A percentile compares a stretch with the other conserved stretches of the same genome.
Evolutionary conservation across 2,113 vertebrate genomes (phyloP).

Genomic region (Hucho hucho): DNA sequence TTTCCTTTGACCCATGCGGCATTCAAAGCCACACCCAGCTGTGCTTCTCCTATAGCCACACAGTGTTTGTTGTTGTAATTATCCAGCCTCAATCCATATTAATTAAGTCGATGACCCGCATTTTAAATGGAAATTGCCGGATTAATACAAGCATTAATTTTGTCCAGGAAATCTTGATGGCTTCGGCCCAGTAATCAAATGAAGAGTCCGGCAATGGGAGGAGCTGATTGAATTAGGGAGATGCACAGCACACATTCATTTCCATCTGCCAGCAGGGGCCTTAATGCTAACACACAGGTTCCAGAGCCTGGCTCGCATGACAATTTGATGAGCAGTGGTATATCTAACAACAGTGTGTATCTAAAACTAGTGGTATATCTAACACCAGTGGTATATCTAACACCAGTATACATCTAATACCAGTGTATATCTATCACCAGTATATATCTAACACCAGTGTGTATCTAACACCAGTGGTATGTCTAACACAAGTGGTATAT

Average conservation of each 20-base stretch:
- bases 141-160: constrained; percentile 99
- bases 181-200: constrained; percentile 98
- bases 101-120: constrained; percentile 97
- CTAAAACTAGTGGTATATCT: no score
- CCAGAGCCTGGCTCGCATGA: constrained; percentile 3
- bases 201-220: constrained; percentile 90
- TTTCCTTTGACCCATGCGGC: constrained; percentile 97
- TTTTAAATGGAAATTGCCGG: constrained; percentile 99
- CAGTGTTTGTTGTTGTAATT: constrained; percentile 91
- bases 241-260: constrained; percentile 85
- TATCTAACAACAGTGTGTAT: neutral
- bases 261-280: constrained; percentile 84
- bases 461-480: neutral
- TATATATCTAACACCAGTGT: no score
- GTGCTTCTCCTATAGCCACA: constrained; percentile 89
- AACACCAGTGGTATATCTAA: no score
- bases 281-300: constrained; percentile 57
- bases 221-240: constrained; percentile 95
- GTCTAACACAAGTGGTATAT: no score
- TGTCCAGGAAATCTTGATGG: constrained; percentile 98
- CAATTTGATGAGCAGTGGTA: neutral
- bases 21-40: constrained; percentile 94
- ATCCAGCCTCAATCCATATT: constrained; percentile 99
- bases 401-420: no score
- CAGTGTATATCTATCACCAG: no score